Evolutionary conservation across 2,797 vertebrate genomes (phyloP).

Genomic region (Crenuchus spilurus): DNA sequence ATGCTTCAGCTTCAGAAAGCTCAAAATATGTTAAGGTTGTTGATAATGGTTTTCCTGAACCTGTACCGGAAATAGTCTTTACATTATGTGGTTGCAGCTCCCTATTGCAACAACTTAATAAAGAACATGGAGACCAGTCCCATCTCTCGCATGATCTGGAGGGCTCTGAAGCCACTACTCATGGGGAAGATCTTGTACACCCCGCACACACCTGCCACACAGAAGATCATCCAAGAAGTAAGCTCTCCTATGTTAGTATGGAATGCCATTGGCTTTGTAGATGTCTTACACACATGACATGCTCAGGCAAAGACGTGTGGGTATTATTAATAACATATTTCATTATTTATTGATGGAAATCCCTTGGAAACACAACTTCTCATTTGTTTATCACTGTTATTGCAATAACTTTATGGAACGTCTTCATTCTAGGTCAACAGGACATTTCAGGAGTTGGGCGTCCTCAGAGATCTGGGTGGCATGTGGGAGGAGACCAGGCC

Average conservation of each 20-base stretch:
- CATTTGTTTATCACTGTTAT: not conserved
- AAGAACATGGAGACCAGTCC: conserved; percentile 91
- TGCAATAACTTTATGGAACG: too few relatives aligned
- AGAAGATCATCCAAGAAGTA: conserved; percentile 90
- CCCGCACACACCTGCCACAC: conserved; percentile 86
- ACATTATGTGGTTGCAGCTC: conserved; percentile 74
- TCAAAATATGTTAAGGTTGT: not conserved
- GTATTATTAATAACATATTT: too few relatives aligned
- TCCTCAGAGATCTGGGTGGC: conserved; percentile 90
- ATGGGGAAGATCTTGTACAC: conserved; percentile 96
- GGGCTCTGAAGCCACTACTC: conserved; percentile 91
- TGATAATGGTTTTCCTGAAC: not conserved
- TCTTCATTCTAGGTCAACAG: conserved; percentile 92
- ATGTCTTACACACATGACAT: too few relatives aligned
- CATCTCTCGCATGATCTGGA: conserved; percentile 95
- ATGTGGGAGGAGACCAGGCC: conserved; percentile 95
- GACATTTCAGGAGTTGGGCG: conserved; percentile 93
- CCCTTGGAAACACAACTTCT: too few relatives aligned
- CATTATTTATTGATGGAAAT: not conserved
- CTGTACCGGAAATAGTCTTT: not conserved
- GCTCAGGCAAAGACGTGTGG: too few relatives aligned
- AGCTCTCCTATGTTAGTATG: too few relatives aligned
- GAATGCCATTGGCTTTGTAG: too few relatives aligned
- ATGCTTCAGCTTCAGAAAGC: too few relatives aligned
- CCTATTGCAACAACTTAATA: conserved; percentile 93